phyloP scores from a whole-genome alignment of 2,888 invertebrate genomes.

The Syrphus vitripennis region DNA sequence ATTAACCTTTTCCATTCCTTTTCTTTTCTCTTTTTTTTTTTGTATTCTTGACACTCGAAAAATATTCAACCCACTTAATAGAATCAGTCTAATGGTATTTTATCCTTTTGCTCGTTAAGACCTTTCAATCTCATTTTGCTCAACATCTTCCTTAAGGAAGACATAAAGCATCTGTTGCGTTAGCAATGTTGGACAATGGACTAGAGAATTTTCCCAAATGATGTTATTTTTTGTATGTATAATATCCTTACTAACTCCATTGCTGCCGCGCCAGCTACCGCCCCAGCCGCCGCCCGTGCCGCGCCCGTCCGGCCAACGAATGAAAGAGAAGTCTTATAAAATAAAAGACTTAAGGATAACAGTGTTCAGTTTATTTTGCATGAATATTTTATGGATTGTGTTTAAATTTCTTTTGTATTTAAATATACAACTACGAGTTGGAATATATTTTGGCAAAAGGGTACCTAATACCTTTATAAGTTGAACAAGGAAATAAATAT shows the following conservation, averaged over 20 bases:
- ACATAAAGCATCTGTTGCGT: conserved; percentile 66
- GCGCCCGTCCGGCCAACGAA: no score
- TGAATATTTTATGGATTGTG: conserved; percentile 11
- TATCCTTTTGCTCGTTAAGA: conserved; percentile 59
- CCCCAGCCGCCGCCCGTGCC: no score
- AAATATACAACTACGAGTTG: background rate
- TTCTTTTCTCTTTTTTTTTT: conserved; percentile 2
- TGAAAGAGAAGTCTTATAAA: conserved; percentile 54
- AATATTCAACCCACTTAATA: conserved; percentile 64
- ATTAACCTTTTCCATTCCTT: conserved; percentile 47
- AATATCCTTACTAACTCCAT: background rate
- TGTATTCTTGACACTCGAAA: conserved; percentile 5
- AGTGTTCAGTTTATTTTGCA: conserved; percentile 39
- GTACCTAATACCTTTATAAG: background rate
- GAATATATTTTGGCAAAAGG: background rate
- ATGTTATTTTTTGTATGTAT: conserved; percentile 12
- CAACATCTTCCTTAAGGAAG: conserved; percentile 48
- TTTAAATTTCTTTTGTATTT: conserved; percentile 2
- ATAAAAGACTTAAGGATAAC: conserved; percentile 43
- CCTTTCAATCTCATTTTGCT: conserved; percentile 63
- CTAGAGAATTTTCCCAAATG: conserved; percentile 25
- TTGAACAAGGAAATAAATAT: background rate
- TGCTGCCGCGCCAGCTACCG: no score
- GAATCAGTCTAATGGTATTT: conserved; percentile 65
- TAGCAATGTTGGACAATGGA: conserved; percentile 52